Conservation (phyloP, 2,888 invertebrate genomes). For the Trichogramma evanescens region DNA sequence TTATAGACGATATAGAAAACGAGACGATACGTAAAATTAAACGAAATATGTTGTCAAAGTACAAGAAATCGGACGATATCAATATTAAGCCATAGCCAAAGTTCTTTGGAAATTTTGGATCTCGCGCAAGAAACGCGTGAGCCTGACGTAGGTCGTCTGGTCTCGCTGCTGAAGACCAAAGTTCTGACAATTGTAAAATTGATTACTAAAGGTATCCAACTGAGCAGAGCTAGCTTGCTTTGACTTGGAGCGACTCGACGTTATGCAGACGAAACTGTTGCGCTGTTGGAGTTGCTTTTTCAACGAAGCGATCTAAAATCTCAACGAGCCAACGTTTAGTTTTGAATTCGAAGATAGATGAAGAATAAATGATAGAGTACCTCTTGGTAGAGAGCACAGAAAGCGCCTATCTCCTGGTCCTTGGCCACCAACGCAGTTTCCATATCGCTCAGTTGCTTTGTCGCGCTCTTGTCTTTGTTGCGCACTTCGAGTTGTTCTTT, state of each 20-base stretch:
- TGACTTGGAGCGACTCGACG: conserved; percentile 17
- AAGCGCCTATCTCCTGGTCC: conserved; percentile 40
- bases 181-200: neutral
- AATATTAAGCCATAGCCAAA: no score
- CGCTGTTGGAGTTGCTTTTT: conserved; percentile 33
- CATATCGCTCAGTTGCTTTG: conserved; percentile 30
- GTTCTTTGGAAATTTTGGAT: no score
- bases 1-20: no score
- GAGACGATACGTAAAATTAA: no score
- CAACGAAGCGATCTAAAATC: conserved; percentile 17
- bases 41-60: no score
- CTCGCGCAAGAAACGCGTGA: no score
- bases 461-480: conserved; percentile 27
- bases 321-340: neutral
- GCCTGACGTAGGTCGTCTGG: conserved; percentile 2
- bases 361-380: conserved; percentile 23
- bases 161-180: neutral
- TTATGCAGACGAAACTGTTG: conserved; percentile 38
- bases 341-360: neutral
- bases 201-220: conserved; percentile 13
- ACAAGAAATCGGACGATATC: no score
- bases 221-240: conserved; percentile 15
- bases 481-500: conserved; percentile 28
- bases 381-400: conserved; percentile 39
- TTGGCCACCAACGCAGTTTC: conserved; percentile 36